phyloP scores from a whole-genome alignment of 2,797 vertebrate species.

The Pipistrellus pygmaeus region DNA sequence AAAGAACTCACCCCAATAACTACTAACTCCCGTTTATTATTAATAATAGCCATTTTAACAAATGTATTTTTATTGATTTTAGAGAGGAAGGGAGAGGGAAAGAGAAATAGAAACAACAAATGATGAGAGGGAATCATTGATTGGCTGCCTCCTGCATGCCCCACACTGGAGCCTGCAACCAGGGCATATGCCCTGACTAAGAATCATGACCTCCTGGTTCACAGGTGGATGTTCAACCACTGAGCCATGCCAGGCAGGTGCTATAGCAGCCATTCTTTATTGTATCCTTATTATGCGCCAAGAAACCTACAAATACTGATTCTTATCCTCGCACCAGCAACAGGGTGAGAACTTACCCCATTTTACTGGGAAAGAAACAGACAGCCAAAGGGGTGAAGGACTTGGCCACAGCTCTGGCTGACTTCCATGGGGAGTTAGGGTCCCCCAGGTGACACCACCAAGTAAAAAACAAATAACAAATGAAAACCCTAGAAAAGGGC shows the following conservation, averaged over 20 bases:
- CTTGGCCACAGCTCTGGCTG: not conserved
- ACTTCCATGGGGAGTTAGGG: not conserved
- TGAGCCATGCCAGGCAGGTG: too few relatives aligned
- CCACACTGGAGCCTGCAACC: too few relatives aligned
- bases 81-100: too few relatives aligned
- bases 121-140: too few relatives aligned
- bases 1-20: slow-evolving; percentile 25
- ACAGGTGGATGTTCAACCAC: too few relatives aligned
- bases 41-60: not conserved
- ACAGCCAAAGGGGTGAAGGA: not conserved
- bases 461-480: slow-evolving; percentile 65
- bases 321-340: not conserved
- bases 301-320: not conserved
- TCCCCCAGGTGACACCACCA: slow-evolving; percentile 10
- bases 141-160: too few relatives aligned
- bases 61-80: too few relatives aligned
- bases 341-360: not conserved
- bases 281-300: not conserved
- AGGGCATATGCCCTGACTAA: too few relatives aligned
- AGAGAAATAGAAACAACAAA: too few relatives aligned
- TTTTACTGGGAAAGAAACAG: not conserved
- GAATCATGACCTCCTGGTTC: too few relatives aligned
- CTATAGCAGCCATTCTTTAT: not conserved
- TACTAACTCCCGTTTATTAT: slow-evolving; percentile 76
- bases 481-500: slow-evolving; percentile 57